These are phyloP conservation scores for Bombus sylvicola DNA, from an alignment of 1,140 invertebrate species.

Conservation along the genomic window DNA sequence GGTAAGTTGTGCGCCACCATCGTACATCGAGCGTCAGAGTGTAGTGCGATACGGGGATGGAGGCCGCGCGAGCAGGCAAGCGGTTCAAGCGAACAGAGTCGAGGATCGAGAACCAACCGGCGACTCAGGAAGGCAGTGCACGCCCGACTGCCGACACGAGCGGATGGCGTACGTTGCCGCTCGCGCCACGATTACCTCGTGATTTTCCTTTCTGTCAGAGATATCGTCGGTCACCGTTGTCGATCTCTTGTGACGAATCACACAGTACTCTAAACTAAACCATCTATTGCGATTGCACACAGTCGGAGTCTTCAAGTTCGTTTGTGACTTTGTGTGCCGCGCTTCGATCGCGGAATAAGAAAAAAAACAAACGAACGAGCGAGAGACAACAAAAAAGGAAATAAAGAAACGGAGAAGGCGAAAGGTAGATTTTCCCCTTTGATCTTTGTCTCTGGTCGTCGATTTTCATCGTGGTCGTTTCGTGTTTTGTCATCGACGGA, in stretches of 20 bases:
- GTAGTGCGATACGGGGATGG: conserved; percentile 55
- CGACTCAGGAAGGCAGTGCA: conserved; percentile 77
- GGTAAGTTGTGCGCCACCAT: conserved; percentile 10
- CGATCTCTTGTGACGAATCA: conserved; percentile 58
- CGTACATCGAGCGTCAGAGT: neutral
- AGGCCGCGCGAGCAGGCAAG: conserved; percentile 43
- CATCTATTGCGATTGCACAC: conserved; percentile 26
- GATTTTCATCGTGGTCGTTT: neutral
- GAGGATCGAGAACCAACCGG: conserved; percentile 64
- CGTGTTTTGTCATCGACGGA: conserved; percentile 16
- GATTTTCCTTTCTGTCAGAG: conserved; percentile 67
- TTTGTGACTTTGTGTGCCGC: conserved; percentile 30
- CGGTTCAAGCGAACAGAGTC: conserved; percentile 49
- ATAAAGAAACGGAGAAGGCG: conserved; percentile 12
- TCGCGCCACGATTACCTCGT: conserved; percentile 68
- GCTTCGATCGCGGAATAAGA: conserved; percentile 8
- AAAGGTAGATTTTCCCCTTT: conserved; percentile 12
- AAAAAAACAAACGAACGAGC: neutral
- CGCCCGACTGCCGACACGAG: conserved; percentile 82
- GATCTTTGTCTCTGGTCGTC: neutral
- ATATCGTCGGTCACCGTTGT: conserved; percentile 43
- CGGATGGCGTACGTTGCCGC: conserved; percentile 76
- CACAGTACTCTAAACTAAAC: conserved; percentile 35
- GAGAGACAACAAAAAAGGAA: conserved; percentile 21
- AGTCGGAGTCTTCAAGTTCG: neutral